Percentiles rank a stretch among this genome's conserved stretches.
phyloP scores from a whole-genome alignment of 2,113 vertebrate genomes.

The Mormyrus lacerda region DNA sequence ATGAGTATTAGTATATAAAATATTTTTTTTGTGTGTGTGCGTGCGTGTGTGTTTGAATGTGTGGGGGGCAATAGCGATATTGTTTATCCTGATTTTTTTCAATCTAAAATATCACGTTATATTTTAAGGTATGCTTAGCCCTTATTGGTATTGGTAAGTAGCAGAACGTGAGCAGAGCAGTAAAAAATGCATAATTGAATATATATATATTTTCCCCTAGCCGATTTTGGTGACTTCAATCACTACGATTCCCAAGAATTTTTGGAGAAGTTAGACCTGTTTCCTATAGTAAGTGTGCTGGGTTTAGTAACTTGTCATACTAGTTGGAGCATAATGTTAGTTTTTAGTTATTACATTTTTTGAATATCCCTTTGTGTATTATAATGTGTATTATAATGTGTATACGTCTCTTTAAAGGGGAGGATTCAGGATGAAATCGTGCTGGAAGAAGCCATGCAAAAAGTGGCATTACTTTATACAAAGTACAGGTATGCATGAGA shows the following conservation, averaged over 20 bases:
- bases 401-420: slow-evolving; percentile 58
- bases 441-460: slow-evolving; percentile 90
- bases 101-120: neutral
- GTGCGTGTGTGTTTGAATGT: too few relatives aligned
- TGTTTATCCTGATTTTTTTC: neutral
- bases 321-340: neutral
- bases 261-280: slow-evolving; percentile 88
- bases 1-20: neutral
- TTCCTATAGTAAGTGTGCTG: slow-evolving; percentile 82
- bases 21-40: neutral
- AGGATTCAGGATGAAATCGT: slow-evolving; percentile 95
- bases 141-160: neutral
- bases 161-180: neutral
- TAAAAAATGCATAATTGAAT: neutral
- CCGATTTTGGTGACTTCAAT: slow-evolving; percentile 95
- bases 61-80: neutral
- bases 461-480: slow-evolving; percentile 88
- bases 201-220: slow-evolving; percentile 46
- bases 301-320: neutral
- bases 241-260: slow-evolving; percentile 96
- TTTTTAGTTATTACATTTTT: neutral
- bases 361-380: neutral
- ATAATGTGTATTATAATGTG: neutral
- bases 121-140: neutral
- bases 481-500: slow-evolving; percentile 73